A percentile compares a stretch with the other conserved stretches of the same genome.
Evolutionary conservation across 2,888 invertebrate species (phyloP).

Genomic region (Perdita meconis): DNA sequence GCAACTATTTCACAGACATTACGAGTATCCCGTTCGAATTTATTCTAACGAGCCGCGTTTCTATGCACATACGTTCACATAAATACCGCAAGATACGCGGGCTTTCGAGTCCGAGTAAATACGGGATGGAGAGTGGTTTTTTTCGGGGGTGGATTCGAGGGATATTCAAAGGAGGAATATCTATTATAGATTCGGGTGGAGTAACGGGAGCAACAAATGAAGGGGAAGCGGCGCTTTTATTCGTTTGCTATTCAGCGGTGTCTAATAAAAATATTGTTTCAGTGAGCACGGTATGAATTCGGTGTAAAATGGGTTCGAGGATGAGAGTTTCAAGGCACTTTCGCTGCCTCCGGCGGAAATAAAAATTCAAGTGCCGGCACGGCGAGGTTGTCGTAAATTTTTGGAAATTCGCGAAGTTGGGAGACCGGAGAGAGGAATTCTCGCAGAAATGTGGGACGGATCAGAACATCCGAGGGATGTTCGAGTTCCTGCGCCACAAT

Average conservation of each 20-base stretch:
- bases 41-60: constrained; percentile 62
- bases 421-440: not conserved
- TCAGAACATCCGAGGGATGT: not conserved
- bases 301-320: no score
- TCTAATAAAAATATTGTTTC: no score
- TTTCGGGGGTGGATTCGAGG: constrained; percentile 1
- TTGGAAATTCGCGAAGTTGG: no score
- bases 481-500: not conserved
- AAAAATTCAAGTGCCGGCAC: not conserved
- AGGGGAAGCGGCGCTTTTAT: no score
- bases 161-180: constrained; percentile 29
- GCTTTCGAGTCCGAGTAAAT: constrained; percentile 39
- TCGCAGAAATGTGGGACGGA: not conserved
- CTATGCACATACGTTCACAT: constrained; percentile 68
- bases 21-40: constrained; percentile 39
- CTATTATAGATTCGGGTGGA: no score
- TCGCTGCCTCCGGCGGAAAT: no score
- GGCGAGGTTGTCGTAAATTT: constrained; percentile 10
- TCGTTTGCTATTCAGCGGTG: no score
- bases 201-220: no score
- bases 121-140: constrained; percentile 17
- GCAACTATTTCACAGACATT: constrained; percentile 12
- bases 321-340: no score
- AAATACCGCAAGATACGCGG: constrained; percentile 55
- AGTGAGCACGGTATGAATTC: no score